These are phyloP conservation scores for Coptodon rendalli DNA, from an alignment of 2,113 vertebrate species.

Conservation along the genomic window DNA sequence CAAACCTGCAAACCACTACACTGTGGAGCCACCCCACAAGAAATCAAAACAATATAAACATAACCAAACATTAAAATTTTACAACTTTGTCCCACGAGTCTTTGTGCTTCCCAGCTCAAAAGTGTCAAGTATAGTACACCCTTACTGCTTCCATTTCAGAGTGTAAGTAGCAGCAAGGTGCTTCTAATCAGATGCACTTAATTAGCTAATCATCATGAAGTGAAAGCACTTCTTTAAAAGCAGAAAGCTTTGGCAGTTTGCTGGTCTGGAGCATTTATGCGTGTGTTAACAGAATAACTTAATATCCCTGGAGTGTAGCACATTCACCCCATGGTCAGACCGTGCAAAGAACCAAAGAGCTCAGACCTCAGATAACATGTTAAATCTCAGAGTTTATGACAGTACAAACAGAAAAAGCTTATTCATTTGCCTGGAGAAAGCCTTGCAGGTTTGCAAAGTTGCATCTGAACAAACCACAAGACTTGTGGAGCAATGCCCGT, in stretches of 20 bases:
- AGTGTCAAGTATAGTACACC: neutral
- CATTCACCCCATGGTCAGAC: neutral
- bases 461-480: neutral
- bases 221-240: neutral
- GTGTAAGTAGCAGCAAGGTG: neutral
- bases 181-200: neutral
- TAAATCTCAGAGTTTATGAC: neutral
- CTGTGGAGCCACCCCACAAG: neutral
- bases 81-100: accelerated
- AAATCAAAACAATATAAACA: accelerated
- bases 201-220: neutral
- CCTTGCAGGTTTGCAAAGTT: neutral
- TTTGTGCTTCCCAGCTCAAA: neutral
- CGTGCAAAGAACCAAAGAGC: neutral
- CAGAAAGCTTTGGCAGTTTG: neutral
- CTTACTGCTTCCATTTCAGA: neutral
- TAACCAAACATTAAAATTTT: neutral
- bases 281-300: neutral
- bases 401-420: neutral
- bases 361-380: neutral
- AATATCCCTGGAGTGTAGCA: neutral
- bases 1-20: accelerated
- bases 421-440: neutral
- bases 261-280: neutral
- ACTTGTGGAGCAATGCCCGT: neutral